Evolutionary conservation across 1,140 invertebrate genomes (phyloP).

Genomic region (Oppia nitens): DNA sequence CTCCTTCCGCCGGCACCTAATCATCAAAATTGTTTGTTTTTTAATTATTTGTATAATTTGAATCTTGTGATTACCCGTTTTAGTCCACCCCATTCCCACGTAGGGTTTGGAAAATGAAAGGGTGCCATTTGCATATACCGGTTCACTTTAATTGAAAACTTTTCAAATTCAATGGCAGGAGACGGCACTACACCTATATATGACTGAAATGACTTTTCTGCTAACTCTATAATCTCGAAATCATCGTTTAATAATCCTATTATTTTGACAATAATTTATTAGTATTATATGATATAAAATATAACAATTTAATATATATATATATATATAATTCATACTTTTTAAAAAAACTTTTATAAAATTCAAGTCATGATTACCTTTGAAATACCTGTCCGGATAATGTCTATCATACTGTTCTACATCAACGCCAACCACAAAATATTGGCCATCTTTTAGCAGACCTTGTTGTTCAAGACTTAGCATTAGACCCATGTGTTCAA

Average conservation of each 20-base stretch:
- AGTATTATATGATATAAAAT: no score
- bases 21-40: conserved; percentile 20
- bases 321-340: conserved; percentile 18
- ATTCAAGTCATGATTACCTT: conserved; percentile 50
- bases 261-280: conserved; percentile 15
- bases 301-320: conserved; percentile 41
- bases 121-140: conserved; percentile 53
- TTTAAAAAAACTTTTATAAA: conserved; percentile 38
- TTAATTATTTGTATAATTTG: no score
- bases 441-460: conserved; percentile 73
- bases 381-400: conserved; percentile 53
- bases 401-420: conserved; percentile 60
- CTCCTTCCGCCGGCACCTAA: conserved; percentile 74
- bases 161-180: conserved; percentile 41
- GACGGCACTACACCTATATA: conserved; percentile 69
- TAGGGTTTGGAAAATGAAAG: conserved; percentile 48
- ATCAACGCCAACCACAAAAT: conserved; percentile 86
- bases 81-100: background rate
- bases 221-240: conserved; percentile 31
- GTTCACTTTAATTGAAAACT: conserved; percentile 56
- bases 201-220: conserved; percentile 43
- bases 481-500: conserved; percentile 70
- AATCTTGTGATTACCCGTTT: no score
- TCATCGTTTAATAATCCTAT: conserved; percentile 43
- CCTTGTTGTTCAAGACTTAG: conserved; percentile 65